Base-by-base conservation (phyloP, 2,888 invertebrate species). In the Xylophagus ater region DNA sequence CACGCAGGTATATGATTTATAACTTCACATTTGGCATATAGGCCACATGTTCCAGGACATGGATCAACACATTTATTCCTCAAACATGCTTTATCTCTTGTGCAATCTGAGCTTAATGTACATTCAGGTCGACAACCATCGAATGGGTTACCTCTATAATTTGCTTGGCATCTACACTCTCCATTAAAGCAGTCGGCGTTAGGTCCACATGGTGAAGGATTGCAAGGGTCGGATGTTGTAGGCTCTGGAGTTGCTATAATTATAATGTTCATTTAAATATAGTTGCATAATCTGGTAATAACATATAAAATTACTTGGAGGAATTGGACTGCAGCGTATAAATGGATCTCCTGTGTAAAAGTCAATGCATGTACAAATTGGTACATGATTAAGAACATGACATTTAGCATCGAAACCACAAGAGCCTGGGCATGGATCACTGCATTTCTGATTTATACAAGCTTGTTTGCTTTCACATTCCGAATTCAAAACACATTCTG, bases 371-470 rank as follows among this genome's bases (percentile, higher is more conserved):
- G 78, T 77, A 57, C 85, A 85, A 28, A 82, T 76, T n/a, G 86
- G 84, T 24, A 82, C 73, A 58, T 87, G 86, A 57, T 83, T 84
- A 18, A 81, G 60, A 6, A 86, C 81, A 47, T 79, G 78, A 50
- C 87, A 87, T 50, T 76, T 74, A 4, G 84, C 82, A 55, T 83
- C 81, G 12, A 80, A 69, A 12, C 86, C 86, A 52, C 87, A 87
- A 0, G 85, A 84, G 8, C 85, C 84, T 10, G 79, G 76, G 49
- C 87, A 88, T 18, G 87, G 87, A 65, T 87, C 82, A 56, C 74
- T 72, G 59, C 88, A 88, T 62, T 76, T 81, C 56, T 81, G 78
- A 53, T 81, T 77, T 25, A 85, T 76, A 52, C 86, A 83, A 8
- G 84, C 83, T 42, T 78, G 68, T 35, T 78, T 76, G 43, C 79